Base-by-base conservation (phyloP, 1,140 invertebrate genomes). In the Diorhabda elongata region DNA sequence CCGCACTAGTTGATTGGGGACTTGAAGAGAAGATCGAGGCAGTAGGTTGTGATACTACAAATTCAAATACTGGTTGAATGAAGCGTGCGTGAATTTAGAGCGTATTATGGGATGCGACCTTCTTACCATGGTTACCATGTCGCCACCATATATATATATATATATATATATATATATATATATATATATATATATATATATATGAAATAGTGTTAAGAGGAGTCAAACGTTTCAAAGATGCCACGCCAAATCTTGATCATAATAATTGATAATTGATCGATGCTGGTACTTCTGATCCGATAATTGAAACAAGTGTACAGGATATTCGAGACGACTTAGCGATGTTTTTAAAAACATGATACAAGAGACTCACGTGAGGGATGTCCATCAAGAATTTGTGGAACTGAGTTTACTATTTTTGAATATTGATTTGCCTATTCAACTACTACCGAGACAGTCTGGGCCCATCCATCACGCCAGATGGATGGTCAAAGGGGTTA, bases 401-500 rank as follows among this genome's bases (percentile, higher is more conserved):
- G 64, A 74, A 56, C 69, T 76, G 5, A 66, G 58, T 42, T 71
- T 72, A 42, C 66, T 76, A 60, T 76, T 75, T 63, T 69, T 78
- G 41, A 73, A 72, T 69, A 69, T 8, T 11, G 11, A 42, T 11
- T 9, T 42, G 8, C 42, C 3, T 9, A 65, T 52, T 52, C 44
- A 43, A 42, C 52, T 66, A 70, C 67, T 44, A 71, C 60, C 66
- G 70, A 74, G 52, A 73, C 57, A 69, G 71, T 76, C 77, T 65
- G 75, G 77, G 66, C 71, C 78, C 52, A 71, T 82, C 66, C 75
- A 80, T 74, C 72, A 77, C 64, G 77, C 80, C 44, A 61, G 80
- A 44, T 82, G 80, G 78, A 79, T 82, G 77, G 73, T n/a, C 79
- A 70, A 82, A 78, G 74, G 77, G 78, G 42, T 75, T 82, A 61